Evolutionary conservation across 1,140 invertebrate species (phyloP).

Genomic region (Artemia franciscana): DNA sequence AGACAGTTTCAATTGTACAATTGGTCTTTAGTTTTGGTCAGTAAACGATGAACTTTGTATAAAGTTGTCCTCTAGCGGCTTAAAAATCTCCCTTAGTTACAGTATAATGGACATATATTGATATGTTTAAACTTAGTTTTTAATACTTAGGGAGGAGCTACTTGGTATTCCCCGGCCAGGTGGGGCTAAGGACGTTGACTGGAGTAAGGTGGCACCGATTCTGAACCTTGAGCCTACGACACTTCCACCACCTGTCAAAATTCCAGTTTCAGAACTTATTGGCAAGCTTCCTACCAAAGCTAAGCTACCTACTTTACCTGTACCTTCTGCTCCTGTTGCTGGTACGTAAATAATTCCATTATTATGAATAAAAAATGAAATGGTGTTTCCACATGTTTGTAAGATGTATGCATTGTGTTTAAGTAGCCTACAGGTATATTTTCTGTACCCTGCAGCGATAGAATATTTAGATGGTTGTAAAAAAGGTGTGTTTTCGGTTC

Average conservation of each 20-base stretch:
- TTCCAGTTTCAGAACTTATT: constrained; percentile 44
- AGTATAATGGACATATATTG: no score
- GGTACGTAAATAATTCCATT: constrained; percentile 4
- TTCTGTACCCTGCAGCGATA: no score
- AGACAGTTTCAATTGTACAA: no score
- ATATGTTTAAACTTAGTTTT: not conserved
- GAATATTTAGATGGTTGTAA: no score
- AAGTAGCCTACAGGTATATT: no score
- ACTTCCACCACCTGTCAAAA: constrained; percentile 53
- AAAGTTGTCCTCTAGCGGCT: not conserved
- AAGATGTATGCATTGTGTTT: no score
- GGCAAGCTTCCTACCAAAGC: constrained; percentile 30
- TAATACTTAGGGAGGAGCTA: constrained; percentile 44
- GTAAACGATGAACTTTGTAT: no score
- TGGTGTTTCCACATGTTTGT: no score
- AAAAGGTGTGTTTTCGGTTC: no score
- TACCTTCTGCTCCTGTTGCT: not conserved
- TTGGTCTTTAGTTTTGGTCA: no score
- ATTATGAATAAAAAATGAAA: no score
- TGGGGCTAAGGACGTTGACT: constrained; percentile 60
- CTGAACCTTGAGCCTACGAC: constrained; percentile 30
- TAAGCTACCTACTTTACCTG: constrained; percentile 15
- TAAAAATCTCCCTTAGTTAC: no score
- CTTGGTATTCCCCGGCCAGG: constrained; percentile 50
- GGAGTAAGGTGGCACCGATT: constrained; percentile 42